A percentile compares a stretch with the other conserved stretches of the same genome.
Conservation (phyloP, 2,113 vertebrate genomes). For the Pteruthius melanotis region DNA sequence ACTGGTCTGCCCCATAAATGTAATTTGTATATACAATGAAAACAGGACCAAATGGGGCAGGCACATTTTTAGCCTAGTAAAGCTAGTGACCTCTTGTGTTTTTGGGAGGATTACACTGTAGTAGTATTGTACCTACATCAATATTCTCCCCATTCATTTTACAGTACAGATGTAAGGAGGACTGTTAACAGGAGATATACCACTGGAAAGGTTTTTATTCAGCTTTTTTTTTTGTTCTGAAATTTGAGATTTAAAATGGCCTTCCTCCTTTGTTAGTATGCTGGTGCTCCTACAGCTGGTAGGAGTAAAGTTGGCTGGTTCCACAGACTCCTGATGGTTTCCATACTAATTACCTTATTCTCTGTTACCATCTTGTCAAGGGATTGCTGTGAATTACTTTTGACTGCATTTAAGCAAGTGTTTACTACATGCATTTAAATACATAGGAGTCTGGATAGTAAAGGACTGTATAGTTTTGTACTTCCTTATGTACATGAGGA, state of each 20-base stretch:
- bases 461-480: background rate
- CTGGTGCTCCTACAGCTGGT: background rate
- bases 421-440: background rate
- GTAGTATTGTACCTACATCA: background rate
- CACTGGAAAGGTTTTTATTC: background rate
- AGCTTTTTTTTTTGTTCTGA: background rate
- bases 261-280: background rate
- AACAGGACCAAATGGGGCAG: background rate
- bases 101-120: background rate
- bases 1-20: background rate
- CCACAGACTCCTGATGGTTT: background rate
- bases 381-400: background rate
- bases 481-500: too few relatives aligned
- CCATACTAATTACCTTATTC: background rate
- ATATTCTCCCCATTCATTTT: background rate
- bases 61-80: background rate
- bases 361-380: background rate
- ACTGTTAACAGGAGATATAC: background rate
- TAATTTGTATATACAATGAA: background rate
- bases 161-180: background rate
- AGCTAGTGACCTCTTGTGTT: background rate
- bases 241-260: background rate
- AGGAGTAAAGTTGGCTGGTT: background rate
- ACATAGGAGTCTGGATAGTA: background rate
- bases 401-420: background rate